Base-by-base conservation (phyloP, 2,888 invertebrate species). In the Lasioglossum figueresi region DNA sequence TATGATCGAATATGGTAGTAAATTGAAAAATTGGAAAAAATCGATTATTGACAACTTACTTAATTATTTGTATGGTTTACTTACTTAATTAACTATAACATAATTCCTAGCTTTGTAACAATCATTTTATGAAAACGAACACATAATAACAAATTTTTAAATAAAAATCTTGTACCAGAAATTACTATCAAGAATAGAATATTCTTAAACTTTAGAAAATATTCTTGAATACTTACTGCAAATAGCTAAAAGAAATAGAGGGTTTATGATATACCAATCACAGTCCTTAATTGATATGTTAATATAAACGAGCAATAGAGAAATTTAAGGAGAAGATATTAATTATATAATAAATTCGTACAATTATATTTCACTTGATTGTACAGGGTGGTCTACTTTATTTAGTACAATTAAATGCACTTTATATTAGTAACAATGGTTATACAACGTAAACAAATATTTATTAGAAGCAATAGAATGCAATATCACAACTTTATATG, bases 371-470 rank as follows among this genome's bases (percentile, higher is more conserved):
- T 79, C 63, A 86, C 70, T 82, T 86, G 72, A 77, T 76, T 73
- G 10, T 87, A 87, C 86, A 87, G 86, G 86, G 80, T 86, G 86
- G 86, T 86, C 83, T 79, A 73, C 19, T 59, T 70, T 31, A 68
- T 43, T 27, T 14, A 56, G 70, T 40, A 63, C 3, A 85, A 31
- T 34, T 2, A 83, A 77, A 34, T 76, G 76, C 14, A 48, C 27
- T 40, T 74, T 77, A 82, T 37, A 68, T 43, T 71, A 59, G 31
- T 56, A 70, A 80, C 27, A 56, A 31, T 23, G 43, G 48, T 45
- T 14, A 10, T 48, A 12, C 40, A 66, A 37, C 66, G 27, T 52
- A 34, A 56, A 16, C 27, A 48, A 63, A 70, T 8, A 19, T 45
- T 66, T 34, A 27, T 37, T 59, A 71, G 2, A 40, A 31, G n/a